A percentile compares a stretch with the other conserved stretches of the same genome.
Evolutionary conservation across 2,888 invertebrate genomes (phyloP).

Genomic region (Macrosiphum euphorbiae): DNA sequence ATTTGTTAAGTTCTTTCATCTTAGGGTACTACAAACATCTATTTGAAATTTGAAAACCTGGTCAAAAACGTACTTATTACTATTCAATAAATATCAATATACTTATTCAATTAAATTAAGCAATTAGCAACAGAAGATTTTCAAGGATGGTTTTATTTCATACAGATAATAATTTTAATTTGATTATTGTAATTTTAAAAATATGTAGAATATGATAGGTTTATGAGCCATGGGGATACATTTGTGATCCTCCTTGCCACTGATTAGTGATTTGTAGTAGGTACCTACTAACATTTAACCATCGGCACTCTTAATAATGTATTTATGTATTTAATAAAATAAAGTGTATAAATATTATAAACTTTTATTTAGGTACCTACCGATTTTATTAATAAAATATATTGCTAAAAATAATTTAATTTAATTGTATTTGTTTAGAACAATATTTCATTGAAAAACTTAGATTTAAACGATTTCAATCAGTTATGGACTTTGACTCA

Average conservation of each 20-base stretch:
- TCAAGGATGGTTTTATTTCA: too few relatives aligned
- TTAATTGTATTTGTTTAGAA: background rate
- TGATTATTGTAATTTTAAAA: too few relatives aligned
- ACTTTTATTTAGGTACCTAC: background rate
- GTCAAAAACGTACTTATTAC: too few relatives aligned
- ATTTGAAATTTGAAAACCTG: too few relatives aligned
- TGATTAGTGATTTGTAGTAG: background rate
- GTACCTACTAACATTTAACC: background rate
- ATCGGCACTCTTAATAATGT: background rate
- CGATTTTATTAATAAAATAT: background rate
- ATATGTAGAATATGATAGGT: too few relatives aligned
- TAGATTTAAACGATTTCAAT: slow-evolving; percentile 37
- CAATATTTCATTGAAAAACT: slow-evolving; percentile 32
- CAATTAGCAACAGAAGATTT: too few relatives aligned
- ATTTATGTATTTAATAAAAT: background rate
- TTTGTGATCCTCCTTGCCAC: background rate
- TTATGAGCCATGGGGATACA: background rate
- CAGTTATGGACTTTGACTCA: slow-evolving; percentile 19
- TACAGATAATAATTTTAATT: too few relatives aligned
- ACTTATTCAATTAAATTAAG: too few relatives aligned
- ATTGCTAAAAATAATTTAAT: background rate
- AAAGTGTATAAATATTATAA: background rate
- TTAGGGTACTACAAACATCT: too few relatives aligned
- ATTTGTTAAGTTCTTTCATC: too few relatives aligned
- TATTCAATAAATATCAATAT: too few relatives aligned